Conservation (phyloP, 1,140 invertebrate genomes). For the Aporrectodea caliginosa region DNA sequence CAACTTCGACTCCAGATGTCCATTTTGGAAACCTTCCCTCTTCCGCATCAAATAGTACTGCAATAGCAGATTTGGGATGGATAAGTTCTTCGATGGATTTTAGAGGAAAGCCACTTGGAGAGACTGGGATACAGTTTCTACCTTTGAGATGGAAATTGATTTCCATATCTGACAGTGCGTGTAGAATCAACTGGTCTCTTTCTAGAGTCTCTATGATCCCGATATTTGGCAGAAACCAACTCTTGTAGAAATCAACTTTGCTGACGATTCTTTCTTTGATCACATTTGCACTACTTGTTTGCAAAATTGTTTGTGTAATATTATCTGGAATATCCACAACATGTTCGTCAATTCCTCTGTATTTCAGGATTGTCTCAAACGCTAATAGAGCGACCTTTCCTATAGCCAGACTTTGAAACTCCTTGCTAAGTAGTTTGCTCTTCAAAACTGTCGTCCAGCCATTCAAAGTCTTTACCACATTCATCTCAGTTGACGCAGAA, state of each 20-base stretch:
- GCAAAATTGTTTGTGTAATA: background rate
- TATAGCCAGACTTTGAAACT: background rate
- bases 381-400: background rate
- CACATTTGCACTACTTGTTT: background rate
- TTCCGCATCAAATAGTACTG: constrained; percentile 31
- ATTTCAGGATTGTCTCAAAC: background rate
- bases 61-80: constrained; percentile 19
- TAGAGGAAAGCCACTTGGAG: constrained; percentile 22
- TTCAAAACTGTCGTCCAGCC: background rate
- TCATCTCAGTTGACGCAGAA: background rate
- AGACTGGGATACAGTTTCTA: constrained; percentile 27
- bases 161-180: background rate
- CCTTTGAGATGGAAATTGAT: constrained; percentile 25
- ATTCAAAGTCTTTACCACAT: background rate
- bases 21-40: constrained; percentile 25
- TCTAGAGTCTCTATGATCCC: background rate
- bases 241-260: background rate
- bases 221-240: constrained; percentile 22
- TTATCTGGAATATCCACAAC: too few species aligned
- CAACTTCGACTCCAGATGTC: too few species aligned
- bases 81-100: constrained; percentile 16
- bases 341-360: too few species aligned
- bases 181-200: background rate
- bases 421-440: background rate
- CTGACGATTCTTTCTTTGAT: background rate